Evolutionary conservation across 2,888 invertebrate species (phyloP), one percentile per base, ranked within the genome.

Genomic region (Geotrupes spiniger): DNA sequence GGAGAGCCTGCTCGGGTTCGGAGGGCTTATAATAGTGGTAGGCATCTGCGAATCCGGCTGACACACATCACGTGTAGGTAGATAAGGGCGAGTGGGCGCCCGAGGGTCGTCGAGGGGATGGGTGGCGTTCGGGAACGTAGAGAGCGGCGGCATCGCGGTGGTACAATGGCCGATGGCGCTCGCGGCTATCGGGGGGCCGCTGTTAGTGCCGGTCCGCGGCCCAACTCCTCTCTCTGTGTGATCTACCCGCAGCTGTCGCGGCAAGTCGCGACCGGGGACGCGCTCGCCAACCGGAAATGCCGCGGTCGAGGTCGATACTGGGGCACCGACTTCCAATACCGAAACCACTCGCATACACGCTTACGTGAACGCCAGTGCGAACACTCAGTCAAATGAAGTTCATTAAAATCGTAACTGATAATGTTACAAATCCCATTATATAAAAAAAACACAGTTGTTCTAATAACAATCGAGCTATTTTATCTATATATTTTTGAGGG

Each of bases 201-300:
- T 69, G 72, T 74, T 70, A 73, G 74, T 74, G 73, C 74, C 74
- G 75, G 70, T 71, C 65, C 73, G 73, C 76, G 76, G 53, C 54
- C 46, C 49, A 48, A 52, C 48, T 48, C 48, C 58, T 53, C 51
- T 56, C 49, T 48, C 21, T 52, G 54, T 59, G 58, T 59, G 60
- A 58, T 57, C 52, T 60, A 58, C 57, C 57, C 57, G 56, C 60
- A 57, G 56, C 62, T 61, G 62, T 61, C 62, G 60, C 59, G 59
- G 49, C 53, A 53, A 51, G 50, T 52, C 54, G 52, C 54, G 55
- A 41, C 54, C 60, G 58, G 58, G 55, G 56, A 57, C 59, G 56
- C 59, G 54, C 56, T 56, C 57, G 52, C 46, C 46, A 48, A 54
- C 57, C 54, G 57, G 54, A 57, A 57, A 53, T 49, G 52, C 54